phyloP scores from a whole-genome alignment of 2,797 vertebrate genomes.

The Bradypodion pumilum region DNA sequence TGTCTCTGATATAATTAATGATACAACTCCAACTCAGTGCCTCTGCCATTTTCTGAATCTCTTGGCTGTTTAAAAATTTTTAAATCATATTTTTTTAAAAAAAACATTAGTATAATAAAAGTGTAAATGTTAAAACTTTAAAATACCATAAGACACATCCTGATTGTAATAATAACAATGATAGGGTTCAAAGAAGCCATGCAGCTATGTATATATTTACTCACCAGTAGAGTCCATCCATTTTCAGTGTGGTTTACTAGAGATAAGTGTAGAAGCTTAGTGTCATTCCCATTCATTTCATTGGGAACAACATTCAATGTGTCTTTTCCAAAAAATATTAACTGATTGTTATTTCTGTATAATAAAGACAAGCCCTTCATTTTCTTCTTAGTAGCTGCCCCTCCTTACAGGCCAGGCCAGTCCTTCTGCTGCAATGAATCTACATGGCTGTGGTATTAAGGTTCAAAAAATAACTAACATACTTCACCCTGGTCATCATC shows the following conservation, averaged over 20 bases:
- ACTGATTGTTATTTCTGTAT: not conserved
- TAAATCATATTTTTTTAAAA: too few relatives aligned
- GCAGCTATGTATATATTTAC: too few relatives aligned
- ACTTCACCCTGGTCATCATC: too few relatives aligned
- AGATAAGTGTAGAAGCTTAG: not conserved
- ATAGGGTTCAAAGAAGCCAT: too few relatives aligned
- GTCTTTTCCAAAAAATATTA: not conserved
- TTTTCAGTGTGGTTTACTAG: not conserved
- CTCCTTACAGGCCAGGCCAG: too few relatives aligned
- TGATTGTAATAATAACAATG: not conserved
- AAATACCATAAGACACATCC: not conserved
- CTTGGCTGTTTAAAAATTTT: too few relatives aligned
- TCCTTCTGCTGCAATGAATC: too few relatives aligned
- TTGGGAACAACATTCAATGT: not conserved
- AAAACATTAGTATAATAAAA: too few relatives aligned
- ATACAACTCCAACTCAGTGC: too few relatives aligned
- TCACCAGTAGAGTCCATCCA: too few relatives aligned
- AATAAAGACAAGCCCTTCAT: not conserved
- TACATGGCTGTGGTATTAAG: not conserved
- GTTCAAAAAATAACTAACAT: not conserved
- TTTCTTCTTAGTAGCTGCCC: not conserved
- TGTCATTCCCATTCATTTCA: not conserved
- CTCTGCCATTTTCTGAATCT: too few relatives aligned
- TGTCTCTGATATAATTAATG: too few relatives aligned
- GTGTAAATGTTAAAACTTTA: not conserved